These are phyloP conservation scores for Brenthis daphne DNA, from an alignment of 2,888 invertebrate species.

Conservation along the genomic window DNA sequence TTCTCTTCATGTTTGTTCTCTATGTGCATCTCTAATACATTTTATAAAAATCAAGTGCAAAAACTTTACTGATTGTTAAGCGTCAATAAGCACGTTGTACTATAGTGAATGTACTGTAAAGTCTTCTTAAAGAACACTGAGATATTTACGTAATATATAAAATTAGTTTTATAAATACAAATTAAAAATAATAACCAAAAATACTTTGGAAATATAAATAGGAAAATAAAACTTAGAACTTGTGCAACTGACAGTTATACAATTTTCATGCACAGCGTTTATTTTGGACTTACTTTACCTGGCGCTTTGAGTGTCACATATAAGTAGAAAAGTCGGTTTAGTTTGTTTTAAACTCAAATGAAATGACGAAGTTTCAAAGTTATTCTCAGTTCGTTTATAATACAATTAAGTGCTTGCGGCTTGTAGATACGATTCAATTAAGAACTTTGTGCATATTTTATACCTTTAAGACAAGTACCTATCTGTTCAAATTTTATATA, in stretches of 20 bases:
- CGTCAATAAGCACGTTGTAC: no score
- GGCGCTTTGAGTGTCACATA: slow-evolving; percentile 29
- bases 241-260: slow-evolving; percentile 8
- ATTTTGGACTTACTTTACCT: slow-evolving; percentile 24
- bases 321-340: slow-evolving; percentile 32
- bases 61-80: no score
- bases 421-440: slow-evolving; percentile 63
- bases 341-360: slow-evolving; percentile 56
- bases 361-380: slow-evolving; percentile 64
- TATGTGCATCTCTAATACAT: no score
- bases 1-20: no score
- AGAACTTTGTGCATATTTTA: slow-evolving; percentile 58
- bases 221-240: slow-evolving; percentile 2
- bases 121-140: no score
- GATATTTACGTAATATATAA: no score
- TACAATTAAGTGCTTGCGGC: slow-evolving; percentile 63
- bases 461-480: slow-evolving; percentile 45
- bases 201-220: not conserved
- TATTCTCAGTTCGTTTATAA: slow-evolving; percentile 63
- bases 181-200: not conserved
- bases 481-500: slow-evolving; percentile 33
- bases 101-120: no score
- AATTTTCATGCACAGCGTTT: slow-evolving; percentile 13
- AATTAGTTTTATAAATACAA: not conserved
- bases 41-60: no score